These are phyloP conservation scores for Alectura lathami DNA, from an alignment of 2,113 vertebrate species.

Conservation along the genomic window DNA sequence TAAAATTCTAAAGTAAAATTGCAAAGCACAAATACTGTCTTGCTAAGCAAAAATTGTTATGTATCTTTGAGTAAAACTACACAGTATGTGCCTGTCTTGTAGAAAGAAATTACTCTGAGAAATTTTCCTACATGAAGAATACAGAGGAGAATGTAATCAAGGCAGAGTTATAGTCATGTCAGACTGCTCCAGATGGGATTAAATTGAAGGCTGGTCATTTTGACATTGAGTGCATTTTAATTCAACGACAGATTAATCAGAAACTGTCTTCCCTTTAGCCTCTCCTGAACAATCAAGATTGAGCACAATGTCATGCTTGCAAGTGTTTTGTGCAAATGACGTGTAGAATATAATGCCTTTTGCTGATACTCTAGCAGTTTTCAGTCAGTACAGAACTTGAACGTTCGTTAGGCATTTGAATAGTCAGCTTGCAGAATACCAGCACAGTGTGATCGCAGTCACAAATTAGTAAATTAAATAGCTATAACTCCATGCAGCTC, in stretches of 20 bases:
- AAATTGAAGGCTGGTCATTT: not conserved
- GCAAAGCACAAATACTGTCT: not conserved
- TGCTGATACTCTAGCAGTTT: slow-evolving; percentile 8
- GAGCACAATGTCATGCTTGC: not conserved
- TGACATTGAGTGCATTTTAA: slow-evolving; percentile 11
- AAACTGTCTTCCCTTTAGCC: not conserved
- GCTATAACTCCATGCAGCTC: slow-evolving; percentile 8
- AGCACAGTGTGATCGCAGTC: not conserved
- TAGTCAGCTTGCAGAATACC: slow-evolving; percentile 41
- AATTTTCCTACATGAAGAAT: not conserved
- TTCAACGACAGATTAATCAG: slow-evolving; percentile 2
- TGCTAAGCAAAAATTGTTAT: not conserved
- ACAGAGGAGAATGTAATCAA: not conserved
- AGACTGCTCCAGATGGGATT: not conserved
- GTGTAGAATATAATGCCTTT: slow-evolving; percentile 49
- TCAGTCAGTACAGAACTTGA: not conserved
- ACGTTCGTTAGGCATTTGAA: not conserved
- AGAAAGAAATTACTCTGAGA: not conserved
- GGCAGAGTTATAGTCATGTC: not conserved
- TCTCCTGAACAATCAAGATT: not conserved
- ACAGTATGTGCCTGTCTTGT: not conserved
- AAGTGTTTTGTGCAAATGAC: slow-evolving; percentile 8
- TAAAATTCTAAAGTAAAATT: not conserved
- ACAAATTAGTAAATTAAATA: not conserved
- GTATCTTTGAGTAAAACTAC: not conserved